Evolutionary conservation across 92 coral and sea anemone species (phyloP).

Genomic region (Scolanthus callimorphus): DNA sequence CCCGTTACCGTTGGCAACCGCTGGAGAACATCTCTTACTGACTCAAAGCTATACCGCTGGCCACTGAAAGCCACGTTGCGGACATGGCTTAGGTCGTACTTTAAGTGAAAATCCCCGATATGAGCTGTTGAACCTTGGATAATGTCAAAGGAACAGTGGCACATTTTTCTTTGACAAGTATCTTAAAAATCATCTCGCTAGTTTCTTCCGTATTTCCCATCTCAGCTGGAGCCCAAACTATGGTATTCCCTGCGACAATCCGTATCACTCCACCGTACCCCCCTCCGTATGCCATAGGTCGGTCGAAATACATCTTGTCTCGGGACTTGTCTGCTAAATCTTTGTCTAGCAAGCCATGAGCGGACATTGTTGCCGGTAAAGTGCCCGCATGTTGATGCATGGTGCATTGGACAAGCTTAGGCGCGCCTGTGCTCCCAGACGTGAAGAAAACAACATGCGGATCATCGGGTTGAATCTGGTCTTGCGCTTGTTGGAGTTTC

Average conservation of each 20-base stretch:
- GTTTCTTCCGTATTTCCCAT: background rate
- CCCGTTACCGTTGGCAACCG: conserved; percentile 9
- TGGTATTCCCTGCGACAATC: background rate
- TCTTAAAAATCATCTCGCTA: background rate
- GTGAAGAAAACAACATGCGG: too few species aligned
- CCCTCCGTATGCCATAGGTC: background rate
- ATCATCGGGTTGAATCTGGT: too few species aligned
- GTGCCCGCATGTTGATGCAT: too few species aligned
- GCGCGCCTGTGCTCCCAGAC: too few species aligned
- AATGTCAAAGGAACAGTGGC: background rate
- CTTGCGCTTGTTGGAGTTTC: too few species aligned
- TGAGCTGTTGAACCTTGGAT: background rate
- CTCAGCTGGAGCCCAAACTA: background rate
- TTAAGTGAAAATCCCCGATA: conserved; percentile 17
- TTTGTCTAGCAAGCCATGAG: too few species aligned
- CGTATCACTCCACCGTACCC: background rate
- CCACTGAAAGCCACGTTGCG: conserved; percentile 10
- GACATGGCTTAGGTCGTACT: conserved; percentile 19
- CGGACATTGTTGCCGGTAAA: too few species aligned
- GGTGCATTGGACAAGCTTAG: too few species aligned
- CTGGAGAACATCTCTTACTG: conserved; percentile 5
- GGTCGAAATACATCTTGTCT: too few species aligned
- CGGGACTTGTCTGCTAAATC: too few species aligned
- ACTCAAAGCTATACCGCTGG: conserved; percentile 6
- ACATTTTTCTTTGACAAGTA: background rate